Base-by-base conservation (phyloP, 2,888 invertebrate species). In the Trissolcus japonicus region DNA sequence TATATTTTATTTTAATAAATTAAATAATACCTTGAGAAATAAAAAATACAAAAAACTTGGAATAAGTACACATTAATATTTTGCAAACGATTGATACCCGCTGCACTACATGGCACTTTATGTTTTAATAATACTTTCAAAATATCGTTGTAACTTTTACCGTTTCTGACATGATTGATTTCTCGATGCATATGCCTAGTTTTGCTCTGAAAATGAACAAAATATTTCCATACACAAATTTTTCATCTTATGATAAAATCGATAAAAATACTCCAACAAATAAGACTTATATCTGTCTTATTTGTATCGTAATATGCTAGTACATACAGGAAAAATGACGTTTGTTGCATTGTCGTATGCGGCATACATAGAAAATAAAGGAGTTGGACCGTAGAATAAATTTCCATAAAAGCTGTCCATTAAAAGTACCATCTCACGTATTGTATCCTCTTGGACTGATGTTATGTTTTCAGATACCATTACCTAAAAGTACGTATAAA, bases 351-450 rank as follows among this genome's bases (percentile, higher is more conserved):
- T 92, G 79, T 95, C 94, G 82, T 92, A 95, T 0, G 91, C 87
- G 0, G 94, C 94, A 79, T 93, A 95, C 89, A 95, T 90, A 0
- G 93, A 92, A 81, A 95, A 94, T 78, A 94, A 91, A 0, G 92
- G 91, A 0, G 91, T 93, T 14, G 91, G 91, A 3, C 90, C 89
- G 43, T 79, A 72, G 81, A 88, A 91, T 48, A 90, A 90, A 84
- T 91, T 92, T 50, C 95, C 95, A 86, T 95, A 95, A 35, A 94
- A 87, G 80, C 92, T 90, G 84, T 95, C 94, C 83, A 95, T 90
- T 80, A 93, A 92, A 13, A 93, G 90, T 46, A 96, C 91, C 0
- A 94, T 92, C 79, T 94, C 93, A 68, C 93, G 90, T 0, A 94
- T 93, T 85, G 95, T 95, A 81, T 93, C 92, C 25, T 89, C 89